phyloP scores from a whole-genome alignment of 2,113 vertebrate species.

The Nycticryphes semicollaris region DNA sequence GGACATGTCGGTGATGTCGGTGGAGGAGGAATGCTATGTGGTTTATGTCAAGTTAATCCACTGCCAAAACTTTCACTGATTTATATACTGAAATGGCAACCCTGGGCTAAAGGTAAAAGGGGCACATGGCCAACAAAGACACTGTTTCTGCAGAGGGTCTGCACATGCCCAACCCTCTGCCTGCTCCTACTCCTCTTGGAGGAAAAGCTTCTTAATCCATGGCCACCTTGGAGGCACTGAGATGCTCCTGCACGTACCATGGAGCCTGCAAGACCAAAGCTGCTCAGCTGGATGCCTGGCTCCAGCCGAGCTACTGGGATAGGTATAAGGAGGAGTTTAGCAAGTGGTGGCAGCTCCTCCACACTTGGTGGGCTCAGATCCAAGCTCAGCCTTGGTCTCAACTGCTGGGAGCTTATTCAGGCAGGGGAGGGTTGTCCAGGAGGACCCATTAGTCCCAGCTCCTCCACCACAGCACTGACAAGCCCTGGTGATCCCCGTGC shows the following conservation, averaged over 20 bases:
- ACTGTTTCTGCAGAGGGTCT: neutral
- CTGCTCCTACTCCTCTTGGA: neutral
- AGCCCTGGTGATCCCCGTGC: neutral
- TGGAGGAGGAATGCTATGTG: slow-evolving; percentile 20
- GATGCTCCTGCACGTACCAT: neutral
- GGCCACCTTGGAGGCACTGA: accelerated
- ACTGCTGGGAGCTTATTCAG: accelerated
- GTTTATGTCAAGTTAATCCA: slow-evolving; percentile 54
- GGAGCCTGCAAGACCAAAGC: neutral
- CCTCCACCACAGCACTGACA: accelerated
- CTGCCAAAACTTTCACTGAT: slow-evolving; percentile 51
- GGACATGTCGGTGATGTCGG: neutral
- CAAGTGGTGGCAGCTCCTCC: neutral
- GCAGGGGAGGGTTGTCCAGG: neutral
- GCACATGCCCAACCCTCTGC: neutral
- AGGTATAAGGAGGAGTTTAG: accelerated
- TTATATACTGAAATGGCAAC: slow-evolving; percentile 26
- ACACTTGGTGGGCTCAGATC: accelerated
- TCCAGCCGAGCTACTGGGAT: accelerated
- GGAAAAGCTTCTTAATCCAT: neutral
- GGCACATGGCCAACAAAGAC: neutral
- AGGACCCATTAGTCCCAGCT: neutral
- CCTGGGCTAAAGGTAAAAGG: slow-evolving; percentile 31
- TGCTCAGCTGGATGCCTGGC: neutral
- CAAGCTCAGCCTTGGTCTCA: neutral